These are phyloP conservation scores for Rhinolophus ferrumequinum DNA, from an alignment of 2,113 vertebrate species.

Conservation along the genomic window DNA sequence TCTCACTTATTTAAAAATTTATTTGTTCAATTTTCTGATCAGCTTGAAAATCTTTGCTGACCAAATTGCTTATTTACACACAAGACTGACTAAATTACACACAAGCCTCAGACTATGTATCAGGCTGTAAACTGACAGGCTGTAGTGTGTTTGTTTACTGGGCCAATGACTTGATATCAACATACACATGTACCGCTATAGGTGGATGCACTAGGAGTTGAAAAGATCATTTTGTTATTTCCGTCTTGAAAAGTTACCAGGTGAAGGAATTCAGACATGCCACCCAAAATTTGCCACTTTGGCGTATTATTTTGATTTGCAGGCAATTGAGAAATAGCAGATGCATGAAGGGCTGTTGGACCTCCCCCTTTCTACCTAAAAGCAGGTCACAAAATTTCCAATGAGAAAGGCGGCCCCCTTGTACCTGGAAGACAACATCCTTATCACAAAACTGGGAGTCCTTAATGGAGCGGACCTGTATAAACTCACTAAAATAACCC, in stretches of 20 bases:
- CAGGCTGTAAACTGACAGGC: background rate
- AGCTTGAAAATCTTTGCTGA: conserved; percentile 50
- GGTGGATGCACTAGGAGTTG: background rate
- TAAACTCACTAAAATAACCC: background rate
- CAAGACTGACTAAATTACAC: conserved; percentile 25
- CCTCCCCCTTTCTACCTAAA: background rate
- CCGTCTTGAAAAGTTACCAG: background rate
- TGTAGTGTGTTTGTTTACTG: background rate
- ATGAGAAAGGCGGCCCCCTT: background rate
- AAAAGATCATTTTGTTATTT: background rate
- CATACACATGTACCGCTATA: background rate
- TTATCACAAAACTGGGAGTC: background rate
- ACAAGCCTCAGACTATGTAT: background rate
- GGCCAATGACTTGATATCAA: background rate
- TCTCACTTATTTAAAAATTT: background rate
- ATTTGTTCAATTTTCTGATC: background rate
- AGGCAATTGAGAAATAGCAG: background rate
- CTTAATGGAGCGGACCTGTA: background rate
- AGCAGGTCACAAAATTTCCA: background rate
- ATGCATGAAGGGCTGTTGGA: background rate
- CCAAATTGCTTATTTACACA: background rate
- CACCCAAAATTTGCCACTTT: background rate
- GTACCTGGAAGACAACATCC: background rate
- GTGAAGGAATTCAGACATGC: background rate
- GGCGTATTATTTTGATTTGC: background rate